These are phyloP conservation scores for Puffinus mauretanicus DNA, from an alignment of 2,113 vertebrate genomes.

Conservation along the genomic window DNA sequence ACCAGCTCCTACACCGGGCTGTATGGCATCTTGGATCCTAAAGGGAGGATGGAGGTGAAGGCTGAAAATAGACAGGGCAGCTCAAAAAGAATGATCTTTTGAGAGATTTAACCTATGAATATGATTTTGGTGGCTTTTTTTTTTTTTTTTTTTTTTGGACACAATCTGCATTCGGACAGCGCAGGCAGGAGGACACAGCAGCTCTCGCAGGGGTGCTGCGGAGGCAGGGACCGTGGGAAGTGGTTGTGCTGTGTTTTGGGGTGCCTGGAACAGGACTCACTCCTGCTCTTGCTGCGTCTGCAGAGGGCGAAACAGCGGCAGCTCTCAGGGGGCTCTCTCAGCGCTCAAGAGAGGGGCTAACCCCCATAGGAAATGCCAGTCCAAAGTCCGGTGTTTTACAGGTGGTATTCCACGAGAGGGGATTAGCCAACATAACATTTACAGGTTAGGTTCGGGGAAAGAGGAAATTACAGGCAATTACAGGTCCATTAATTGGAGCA, in stretches of 20 bases:
- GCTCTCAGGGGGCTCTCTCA: neutral
- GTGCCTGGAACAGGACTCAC: neutral
- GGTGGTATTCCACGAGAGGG: neutral
- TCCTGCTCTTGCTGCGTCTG: neutral
- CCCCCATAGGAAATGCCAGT: rapidly evolving
- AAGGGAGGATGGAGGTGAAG: neutral
- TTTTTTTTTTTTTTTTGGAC: neutral
- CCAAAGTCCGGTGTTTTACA: neutral
- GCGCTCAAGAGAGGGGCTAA: neutral
- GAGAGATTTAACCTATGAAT: neutral
- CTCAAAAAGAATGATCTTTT: neutral
- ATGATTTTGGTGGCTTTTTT: neutral
- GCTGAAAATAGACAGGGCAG: neutral
- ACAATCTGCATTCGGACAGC: neutral
- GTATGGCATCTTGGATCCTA: neutral
- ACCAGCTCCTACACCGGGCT: neutral
- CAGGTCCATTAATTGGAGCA: neutral
- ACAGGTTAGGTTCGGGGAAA: neutral
- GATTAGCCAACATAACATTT: neutral
- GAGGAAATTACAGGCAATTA: neutral
- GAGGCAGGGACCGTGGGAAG: neutral
- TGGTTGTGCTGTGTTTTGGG: neutral
- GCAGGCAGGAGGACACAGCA: neutral
- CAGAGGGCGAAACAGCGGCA: neutral
- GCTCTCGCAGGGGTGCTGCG: neutral